phyloP scores from a whole-genome alignment of 2,797 vertebrate genomes.

The Notamacropus eugenii region DNA sequence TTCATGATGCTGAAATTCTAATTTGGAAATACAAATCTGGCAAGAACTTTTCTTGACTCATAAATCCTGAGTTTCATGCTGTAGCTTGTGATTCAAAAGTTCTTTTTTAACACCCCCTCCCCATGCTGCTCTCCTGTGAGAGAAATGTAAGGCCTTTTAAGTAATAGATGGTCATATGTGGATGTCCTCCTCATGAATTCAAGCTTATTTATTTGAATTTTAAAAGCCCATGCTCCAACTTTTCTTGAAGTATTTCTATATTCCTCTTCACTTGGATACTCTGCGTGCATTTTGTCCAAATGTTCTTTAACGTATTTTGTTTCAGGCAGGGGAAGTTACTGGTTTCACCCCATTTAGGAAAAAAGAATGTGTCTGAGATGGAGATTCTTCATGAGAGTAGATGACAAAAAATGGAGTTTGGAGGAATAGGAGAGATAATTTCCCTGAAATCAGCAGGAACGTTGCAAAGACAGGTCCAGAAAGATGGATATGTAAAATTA shows the following conservation, averaged over 20 bases:
- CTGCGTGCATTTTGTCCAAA: conserved; percentile 47
- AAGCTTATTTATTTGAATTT: conserved; percentile 17
- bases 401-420: neutral
- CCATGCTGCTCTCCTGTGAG: neutral
- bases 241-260: conserved; percentile 14
- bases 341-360: conserved; percentile 14
- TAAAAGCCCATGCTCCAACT: conserved; percentile 7
- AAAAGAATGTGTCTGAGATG: neutral
- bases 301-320: neutral
- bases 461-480: neutral
- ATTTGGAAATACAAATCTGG: conserved; percentile 30
- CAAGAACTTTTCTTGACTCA: conserved; percentile 4
- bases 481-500: neutral
- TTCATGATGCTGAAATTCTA: neutral
- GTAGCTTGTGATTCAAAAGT: neutral
- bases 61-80: neutral
- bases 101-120: neutral
- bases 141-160: neutral
- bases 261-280: neutral
- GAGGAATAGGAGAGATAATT: neutral
- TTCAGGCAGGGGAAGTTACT: neutral
- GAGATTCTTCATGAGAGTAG: neutral
- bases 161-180: neutral
- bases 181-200: conserved; percentile 38
- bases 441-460: neutral